A percentile compares a stretch with the other conserved stretches of the same genome.
Evolutionary conservation across 2,888 invertebrate genomes (phyloP).

Genomic region (Leptinotarsa rubiginosa): DNA sequence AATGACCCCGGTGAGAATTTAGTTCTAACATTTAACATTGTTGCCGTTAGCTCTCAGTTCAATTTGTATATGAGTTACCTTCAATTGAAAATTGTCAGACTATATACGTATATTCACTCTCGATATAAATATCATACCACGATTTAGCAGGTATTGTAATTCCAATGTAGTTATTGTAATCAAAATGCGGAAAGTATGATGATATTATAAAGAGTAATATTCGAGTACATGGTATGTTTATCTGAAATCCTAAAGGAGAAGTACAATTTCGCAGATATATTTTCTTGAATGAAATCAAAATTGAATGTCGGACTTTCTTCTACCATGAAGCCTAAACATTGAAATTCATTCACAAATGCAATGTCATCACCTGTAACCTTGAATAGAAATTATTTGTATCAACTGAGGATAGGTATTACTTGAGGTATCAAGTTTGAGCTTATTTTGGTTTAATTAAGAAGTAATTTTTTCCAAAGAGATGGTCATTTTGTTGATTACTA

Average conservation of each 20-base stretch:
- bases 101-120: too few relatives aligned
- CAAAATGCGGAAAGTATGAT: neutral
- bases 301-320: neutral
- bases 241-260: neutral
- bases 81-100: too few relatives aligned
- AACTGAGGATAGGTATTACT: neutral
- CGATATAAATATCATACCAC: too few relatives aligned
- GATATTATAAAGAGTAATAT: neutral
- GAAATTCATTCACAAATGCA: neutral
- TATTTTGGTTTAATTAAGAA: neutral
- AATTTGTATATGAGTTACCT: too few relatives aligned
- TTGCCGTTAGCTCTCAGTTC: too few relatives aligned
- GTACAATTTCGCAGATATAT: neutral
- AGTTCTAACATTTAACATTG: too few relatives aligned
- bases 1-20: too few relatives aligned
- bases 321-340: neutral
- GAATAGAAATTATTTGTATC: neutral
- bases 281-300: neutral
- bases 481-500: neutral
- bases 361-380: neutral
- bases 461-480: neutral
- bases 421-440: neutral
- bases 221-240: neutral
- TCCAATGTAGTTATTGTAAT: neutral
- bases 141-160: neutral